Conservation (phyloP, 1,140 invertebrate species). For the Drosophila pandora region DNA sequence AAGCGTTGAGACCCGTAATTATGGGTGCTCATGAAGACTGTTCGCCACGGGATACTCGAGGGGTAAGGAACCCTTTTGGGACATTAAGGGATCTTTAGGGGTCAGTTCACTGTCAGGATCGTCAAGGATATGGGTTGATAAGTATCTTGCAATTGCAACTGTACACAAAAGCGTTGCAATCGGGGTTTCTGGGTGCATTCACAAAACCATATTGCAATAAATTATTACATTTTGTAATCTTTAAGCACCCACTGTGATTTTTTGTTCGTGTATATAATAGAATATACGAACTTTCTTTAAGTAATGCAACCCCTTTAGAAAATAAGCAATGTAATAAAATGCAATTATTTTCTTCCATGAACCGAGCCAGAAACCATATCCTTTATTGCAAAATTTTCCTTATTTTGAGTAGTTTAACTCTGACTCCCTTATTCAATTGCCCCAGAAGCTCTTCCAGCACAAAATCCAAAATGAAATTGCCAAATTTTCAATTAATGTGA, state of each 20-base stretch:
- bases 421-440: not conserved
- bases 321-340: not conserved
- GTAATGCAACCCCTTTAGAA: too few relatives aligned
- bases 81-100: not conserved
- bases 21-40: conserved; percentile 57
- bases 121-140: conserved; percentile 42
- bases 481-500: conserved; percentile 65
- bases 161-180: conserved; percentile 22
- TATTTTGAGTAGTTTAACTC: not conserved
- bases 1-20: conserved; percentile 73
- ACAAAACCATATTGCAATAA: conserved; percentile 6
- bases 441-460: not conserved
- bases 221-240: conserved; percentile 14
- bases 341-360: not conserved
- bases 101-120: conserved; percentile 21
- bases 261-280: not conserved
- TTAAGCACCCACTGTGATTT: conserved; percentile 13
- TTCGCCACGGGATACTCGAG: conserved; percentile 52
- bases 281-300: too few relatives aligned
- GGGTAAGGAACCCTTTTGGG: conserved; percentile 17
- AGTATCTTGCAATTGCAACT: conserved; percentile 15
- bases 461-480: conserved; percentile 13
- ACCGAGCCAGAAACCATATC: not conserved
- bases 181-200: conserved; percentile 8
- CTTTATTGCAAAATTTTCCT: not conserved